Conservation (phyloP, 2,797 vertebrate genomes). For the Poecilia gillii region DNA sequence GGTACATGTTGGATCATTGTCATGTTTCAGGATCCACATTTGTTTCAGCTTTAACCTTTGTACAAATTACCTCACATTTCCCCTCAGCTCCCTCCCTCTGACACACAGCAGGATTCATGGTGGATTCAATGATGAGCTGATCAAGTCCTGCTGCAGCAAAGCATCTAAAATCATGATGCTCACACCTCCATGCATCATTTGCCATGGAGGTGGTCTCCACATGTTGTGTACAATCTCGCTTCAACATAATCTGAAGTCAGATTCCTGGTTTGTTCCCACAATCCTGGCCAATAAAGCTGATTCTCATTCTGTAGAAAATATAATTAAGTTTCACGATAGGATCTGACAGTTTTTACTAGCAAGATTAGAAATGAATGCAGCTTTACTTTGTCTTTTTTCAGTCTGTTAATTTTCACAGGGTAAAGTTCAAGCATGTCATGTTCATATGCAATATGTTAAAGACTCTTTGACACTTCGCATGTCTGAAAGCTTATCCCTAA, state of each 20-base stretch:
- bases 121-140: neutral
- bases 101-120: neutral
- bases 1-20: neutral
- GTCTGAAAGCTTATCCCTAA: conserved; percentile 29
- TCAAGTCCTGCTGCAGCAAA: neutral
- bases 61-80: neutral
- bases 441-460: conserved; percentile 18
- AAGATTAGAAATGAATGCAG: neutral
- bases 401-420: conserved; percentile 3
- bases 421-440: conserved; percentile 15
- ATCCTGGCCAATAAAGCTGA: neutral
- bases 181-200: too few relatives aligned
- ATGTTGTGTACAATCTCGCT: too few relatives aligned
- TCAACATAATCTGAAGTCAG: neutral
- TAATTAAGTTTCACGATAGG: neutral
- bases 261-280: neutral
- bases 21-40: neutral
- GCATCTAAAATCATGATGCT: neutral
- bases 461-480: conserved; percentile 38
- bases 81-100: neutral
- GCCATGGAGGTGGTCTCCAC: too few relatives aligned
- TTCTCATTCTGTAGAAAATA: neutral
- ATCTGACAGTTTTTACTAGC: neutral
- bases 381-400: neutral
- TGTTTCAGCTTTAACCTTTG: neutral